Percentiles rank a stretch among this genome's conserved stretches.
Conservation (phyloP, 2,888 invertebrate genomes). For the Anoplius nigerrimus region DNA sequence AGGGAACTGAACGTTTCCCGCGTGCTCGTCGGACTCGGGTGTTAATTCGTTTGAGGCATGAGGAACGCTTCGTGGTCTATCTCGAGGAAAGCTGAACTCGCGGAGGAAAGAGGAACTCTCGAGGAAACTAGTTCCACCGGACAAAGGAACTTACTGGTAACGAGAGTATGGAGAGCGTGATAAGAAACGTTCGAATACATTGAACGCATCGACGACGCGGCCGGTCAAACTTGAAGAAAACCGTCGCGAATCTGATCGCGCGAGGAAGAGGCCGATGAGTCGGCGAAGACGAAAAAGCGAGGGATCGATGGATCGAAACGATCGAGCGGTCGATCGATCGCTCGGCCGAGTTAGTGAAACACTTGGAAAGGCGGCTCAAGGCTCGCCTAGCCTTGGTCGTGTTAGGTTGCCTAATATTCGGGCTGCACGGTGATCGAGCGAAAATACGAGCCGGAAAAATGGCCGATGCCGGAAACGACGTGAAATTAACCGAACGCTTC, state of each 20-base stretch:
- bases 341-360: constrained; percentile 68
- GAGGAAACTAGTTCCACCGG: too few relatives aligned
- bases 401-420: constrained; percentile 74
- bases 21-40: too few relatives aligned
- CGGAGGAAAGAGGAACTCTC: too few relatives aligned
- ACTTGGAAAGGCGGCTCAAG: constrained; percentile 74
- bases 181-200: not conserved
- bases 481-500: too few relatives aligned
- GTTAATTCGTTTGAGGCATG: too few relatives aligned
- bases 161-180: not conserved
- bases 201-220: constrained; percentile 17
- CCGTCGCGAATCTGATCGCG: constrained; percentile 41
- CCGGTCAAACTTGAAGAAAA: constrained; percentile 29
- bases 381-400: constrained; percentile 74
- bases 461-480: not conserved
- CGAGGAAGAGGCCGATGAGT: too few relatives aligned
- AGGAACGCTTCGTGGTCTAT: too few relatives aligned
- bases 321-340: constrained; percentile 53
- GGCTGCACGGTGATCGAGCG: constrained; percentile 44
- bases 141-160: not conserved
- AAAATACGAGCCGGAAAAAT: constrained; percentile 6
- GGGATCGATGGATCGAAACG: constrained; percentile 29
- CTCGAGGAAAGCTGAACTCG: too few relatives aligned
- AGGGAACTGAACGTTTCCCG: too few relatives aligned
- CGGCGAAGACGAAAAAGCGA: not conserved